Evolutionary conservation across 2,113 vertebrate species (phyloP), one percentile per base, ranked within the genome.

Genomic region (Microcebus murinus): DNA sequence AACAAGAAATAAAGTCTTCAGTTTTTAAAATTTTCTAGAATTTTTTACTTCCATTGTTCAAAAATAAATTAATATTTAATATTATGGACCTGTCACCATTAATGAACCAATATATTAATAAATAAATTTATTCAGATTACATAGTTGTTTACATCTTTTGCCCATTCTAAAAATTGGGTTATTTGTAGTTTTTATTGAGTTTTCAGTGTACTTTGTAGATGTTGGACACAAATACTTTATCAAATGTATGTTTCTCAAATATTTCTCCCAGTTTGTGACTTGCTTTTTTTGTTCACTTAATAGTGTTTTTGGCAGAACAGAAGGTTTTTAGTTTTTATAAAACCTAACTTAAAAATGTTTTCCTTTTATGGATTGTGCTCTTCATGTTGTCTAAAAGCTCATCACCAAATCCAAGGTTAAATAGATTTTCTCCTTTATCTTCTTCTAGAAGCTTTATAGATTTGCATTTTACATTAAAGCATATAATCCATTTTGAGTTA

Each of bases 291-390:
- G 18, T 45, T 90, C 11, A 68, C 27, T 82, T 63, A n/a, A 61
- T 73, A 29, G 6, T 74, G 18, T 50, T n/a, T 84, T 68, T 74
- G 63, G 34, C 12, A 57, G 57, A 89, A 31, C 21, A 71, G 39
- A 84, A 59, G 18, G 25, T 50, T 94, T 94, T 79, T 74, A 21
- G 25, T 73, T 87, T 89, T 80, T 90, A 39, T 77, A 90, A 93
- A 95, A 79, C 52, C 36, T 55, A 94, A 82, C 55, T 82, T 11
- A 18, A 76, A 61, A 27, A 31, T 12, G 42, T 81, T 80, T 85
- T 79, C 55, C 34, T 94, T 63, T 63, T 50, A 92, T 71, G 10
- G 68, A 36, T 91, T 52, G n/a, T 29, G 23, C 5, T 55, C 45
- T 77, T 74, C 15, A 14, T 91, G 27, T 29, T 86, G 4, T 34